Percentiles rank a stretch among this genome's conserved stretches.
phyloP scores from a whole-genome alignment of 2,888 invertebrate species.

The Congeria kusceri region DNA sequence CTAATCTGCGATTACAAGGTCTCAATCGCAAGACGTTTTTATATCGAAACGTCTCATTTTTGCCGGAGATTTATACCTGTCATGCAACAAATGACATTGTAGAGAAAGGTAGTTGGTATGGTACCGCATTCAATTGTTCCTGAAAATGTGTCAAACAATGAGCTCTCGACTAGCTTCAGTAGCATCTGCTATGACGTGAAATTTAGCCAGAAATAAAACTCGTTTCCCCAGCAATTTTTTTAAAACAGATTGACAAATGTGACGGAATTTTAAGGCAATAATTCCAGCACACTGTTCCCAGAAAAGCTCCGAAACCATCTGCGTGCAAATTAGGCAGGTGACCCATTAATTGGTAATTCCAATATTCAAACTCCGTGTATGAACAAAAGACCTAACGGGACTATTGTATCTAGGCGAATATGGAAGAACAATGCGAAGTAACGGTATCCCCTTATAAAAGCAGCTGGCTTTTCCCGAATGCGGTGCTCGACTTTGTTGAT shows the following conservation, averaged over 20 bases:
- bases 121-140: too few relatives aligned
- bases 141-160: too few relatives aligned
- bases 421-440: neutral
- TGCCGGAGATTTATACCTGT: too few relatives aligned
- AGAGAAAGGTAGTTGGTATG: too few relatives aligned
- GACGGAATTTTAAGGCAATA: conserved; percentile 12
- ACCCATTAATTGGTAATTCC: conserved; percentile 36
- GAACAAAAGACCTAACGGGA: conserved; percentile 53
- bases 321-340: conserved; percentile 59
- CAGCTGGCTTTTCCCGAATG: neutral
- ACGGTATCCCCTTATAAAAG: conserved; percentile 3
- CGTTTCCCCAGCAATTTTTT: too few relatives aligned
- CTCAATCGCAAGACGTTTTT: too few relatives aligned
- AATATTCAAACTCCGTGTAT: conserved; percentile 21
- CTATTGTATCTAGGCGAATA: neutral
- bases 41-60: too few relatives aligned
- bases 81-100: too few relatives aligned
- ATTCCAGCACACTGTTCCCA: conserved; percentile 38
- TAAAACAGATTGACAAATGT: conserved; percentile 2
- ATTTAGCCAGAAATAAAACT: too few relatives aligned
- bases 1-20: too few relatives aligned
- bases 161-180: too few relatives aligned
- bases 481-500: neutral
- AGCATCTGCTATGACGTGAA: too few relatives aligned
- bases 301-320: conserved; percentile 52